Evolutionary conservation across 2,888 invertebrate genomes (phyloP).

Genomic region (Harmothoe impar): DNA sequence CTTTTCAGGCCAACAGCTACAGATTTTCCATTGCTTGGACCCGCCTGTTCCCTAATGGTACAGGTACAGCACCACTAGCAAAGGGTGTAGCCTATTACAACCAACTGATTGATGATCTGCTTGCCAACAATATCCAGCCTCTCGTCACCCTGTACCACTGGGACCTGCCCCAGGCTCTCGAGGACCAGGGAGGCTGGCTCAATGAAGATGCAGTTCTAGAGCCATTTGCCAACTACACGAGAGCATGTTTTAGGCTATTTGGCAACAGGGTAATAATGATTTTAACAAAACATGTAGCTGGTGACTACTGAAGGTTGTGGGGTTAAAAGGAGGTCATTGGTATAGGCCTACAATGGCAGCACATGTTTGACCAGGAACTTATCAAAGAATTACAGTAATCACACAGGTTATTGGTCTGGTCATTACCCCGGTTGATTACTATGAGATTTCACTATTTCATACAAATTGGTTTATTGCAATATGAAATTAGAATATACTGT

Average conservation of each 20-base stretch:
- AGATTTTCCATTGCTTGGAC: constrained; percentile 87
- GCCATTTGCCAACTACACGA: constrained; percentile 76
- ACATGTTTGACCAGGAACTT: too few relatives aligned
- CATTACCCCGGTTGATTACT: too few relatives aligned
- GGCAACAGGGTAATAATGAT: constrained; percentile 73
- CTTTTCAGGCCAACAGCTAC: constrained; percentile 51
- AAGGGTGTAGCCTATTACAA: constrained; percentile 86
- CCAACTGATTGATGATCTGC: constrained; percentile 88
- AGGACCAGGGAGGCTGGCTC: constrained; percentile 79
- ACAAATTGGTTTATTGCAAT: too few relatives aligned
- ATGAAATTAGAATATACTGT: too few relatives aligned
- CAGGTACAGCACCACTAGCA: constrained; percentile 86
- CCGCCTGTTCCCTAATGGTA: constrained; percentile 88
- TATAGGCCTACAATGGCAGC: background rate
- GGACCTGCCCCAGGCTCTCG: constrained; percentile 77
- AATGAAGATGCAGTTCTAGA: constrained; percentile 73
- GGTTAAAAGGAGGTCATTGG: background rate
- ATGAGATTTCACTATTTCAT: too few relatives aligned
- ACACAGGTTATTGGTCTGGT: too few relatives aligned
- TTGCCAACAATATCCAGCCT: constrained; percentile 86
- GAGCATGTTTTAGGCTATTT: constrained; percentile 74
- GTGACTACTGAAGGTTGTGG: too few relatives aligned
- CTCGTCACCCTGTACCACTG: constrained; percentile 84
- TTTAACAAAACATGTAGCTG: too few relatives aligned
- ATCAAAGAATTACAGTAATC: too few relatives aligned